Conservation (phyloP, 2,797 vertebrate species). For the Numenius phaeopus region DNA sequence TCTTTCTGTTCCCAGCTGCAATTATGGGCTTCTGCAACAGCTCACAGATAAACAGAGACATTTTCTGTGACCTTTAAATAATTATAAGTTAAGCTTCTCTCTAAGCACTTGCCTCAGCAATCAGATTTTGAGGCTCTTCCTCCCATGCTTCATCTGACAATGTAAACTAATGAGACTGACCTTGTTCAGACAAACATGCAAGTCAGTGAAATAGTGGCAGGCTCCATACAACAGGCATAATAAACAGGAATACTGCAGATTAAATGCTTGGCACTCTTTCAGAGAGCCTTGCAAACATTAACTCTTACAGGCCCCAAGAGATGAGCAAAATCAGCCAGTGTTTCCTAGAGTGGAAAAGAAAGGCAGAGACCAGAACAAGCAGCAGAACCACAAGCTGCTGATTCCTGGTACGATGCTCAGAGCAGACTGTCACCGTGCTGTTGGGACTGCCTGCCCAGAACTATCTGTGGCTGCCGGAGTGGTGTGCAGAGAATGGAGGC, state of each 20-base stretch:
- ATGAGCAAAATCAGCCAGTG: neutral
- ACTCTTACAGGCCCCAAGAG: constrained; percentile 41
- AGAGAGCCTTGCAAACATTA: constrained; percentile 42
- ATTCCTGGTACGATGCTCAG: neutral
- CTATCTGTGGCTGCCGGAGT: neutral
- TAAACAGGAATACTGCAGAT: constrained; percentile 61
- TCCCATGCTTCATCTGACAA: constrained; percentile 11
- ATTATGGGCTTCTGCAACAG: constrained; percentile 34
- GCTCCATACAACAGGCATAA: constrained; percentile 33
- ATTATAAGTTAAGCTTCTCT: constrained; percentile 10
- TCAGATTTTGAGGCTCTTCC: constrained; percentile 46
- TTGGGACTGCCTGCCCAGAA: neutral
- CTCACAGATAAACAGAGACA: constrained; percentile 28
- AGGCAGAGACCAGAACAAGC: neutral
- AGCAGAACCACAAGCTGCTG: neutral
- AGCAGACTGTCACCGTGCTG: neutral
- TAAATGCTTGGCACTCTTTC: constrained; percentile 60
- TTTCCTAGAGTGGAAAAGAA: neutral
- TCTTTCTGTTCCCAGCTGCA: constrained; percentile 30
- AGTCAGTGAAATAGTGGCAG: neutral
- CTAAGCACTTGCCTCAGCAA: constrained; percentile 24
- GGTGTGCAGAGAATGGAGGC: neutral
- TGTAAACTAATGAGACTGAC: constrained; percentile 52
- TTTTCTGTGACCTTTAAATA: constrained; percentile 61
- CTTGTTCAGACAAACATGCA: constrained; percentile 32